Conservation (phyloP, 2,888 invertebrate species). For the Gastracanthus pulcherrimus region DNA sequence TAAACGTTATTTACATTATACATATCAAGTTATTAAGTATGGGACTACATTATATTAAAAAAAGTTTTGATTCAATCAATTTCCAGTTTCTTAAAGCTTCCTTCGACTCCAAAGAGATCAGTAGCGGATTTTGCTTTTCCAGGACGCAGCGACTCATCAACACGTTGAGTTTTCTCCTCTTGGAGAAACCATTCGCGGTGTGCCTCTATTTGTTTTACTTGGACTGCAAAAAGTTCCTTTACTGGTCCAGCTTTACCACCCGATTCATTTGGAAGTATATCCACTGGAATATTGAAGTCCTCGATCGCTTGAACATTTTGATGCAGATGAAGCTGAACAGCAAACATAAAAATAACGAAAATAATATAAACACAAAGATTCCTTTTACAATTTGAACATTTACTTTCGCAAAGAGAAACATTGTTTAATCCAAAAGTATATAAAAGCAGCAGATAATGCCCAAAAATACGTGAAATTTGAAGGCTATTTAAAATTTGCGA, state of each 20-base stretch:
- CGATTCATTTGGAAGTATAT: constrained; percentile 82
- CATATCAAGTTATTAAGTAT: no score
- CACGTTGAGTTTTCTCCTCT: constrained; percentile 80
- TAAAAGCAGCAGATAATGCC: no score
- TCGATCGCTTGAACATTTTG: constrained; percentile 77
- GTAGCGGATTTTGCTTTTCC: constrained; percentile 80
- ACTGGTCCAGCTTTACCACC: constrained; percentile 80
- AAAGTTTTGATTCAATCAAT: no score
- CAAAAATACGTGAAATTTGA: no score
- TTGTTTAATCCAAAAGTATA: no score
- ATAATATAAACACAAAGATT: not conserved
- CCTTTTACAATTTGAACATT: no score
- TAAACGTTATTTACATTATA: no score
- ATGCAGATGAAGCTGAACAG: constrained; percentile 77
- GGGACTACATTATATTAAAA: no score
- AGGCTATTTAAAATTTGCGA: no score
- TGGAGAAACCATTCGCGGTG: constrained; percentile 73
- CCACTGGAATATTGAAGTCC: constrained; percentile 77
- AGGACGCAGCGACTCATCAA: constrained; percentile 80
- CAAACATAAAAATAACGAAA: not conserved
- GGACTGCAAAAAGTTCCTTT: constrained; percentile 65
- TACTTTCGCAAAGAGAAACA: no score
- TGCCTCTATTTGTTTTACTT: constrained; percentile 69
- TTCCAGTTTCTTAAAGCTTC: constrained; percentile 86
- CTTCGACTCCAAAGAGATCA: constrained; percentile 84